phyloP scores from a whole-genome alignment of 2,888 invertebrate species.

The Odontomyia ornata region DNA sequence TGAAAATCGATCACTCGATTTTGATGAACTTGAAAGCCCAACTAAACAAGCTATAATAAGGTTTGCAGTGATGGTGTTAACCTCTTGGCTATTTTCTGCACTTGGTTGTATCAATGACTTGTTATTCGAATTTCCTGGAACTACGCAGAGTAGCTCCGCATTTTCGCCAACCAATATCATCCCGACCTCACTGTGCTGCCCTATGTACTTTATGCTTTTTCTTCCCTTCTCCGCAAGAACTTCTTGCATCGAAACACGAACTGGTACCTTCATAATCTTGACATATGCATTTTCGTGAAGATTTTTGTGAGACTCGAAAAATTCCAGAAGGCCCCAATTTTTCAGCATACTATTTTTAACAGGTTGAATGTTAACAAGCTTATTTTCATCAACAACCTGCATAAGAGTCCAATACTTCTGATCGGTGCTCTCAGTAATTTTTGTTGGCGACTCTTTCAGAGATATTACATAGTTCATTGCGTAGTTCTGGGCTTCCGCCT shows the following conservation, averaged over 20 bases:
- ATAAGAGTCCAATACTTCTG: neutral
- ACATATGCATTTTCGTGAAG: neutral
- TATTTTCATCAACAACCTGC: neutral
- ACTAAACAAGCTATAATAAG: too few species aligned
- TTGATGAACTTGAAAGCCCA: too few species aligned
- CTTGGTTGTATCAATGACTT: too few species aligned
- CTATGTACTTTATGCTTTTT: constrained; percentile 2
- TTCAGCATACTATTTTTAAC: neutral
- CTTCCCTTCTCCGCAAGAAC: neutral
- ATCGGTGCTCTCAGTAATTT: too few species aligned
- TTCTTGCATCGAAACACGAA: neutral
- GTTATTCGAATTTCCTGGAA: neutral
- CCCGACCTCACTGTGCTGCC: neutral
- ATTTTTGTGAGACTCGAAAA: neutral
- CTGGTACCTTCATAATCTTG: neutral
- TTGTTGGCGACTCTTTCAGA: neutral
- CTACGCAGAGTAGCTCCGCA: neutral
- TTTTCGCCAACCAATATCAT: neutral
- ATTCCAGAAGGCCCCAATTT: neutral
- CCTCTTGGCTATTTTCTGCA: too few species aligned
- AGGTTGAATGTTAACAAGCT: neutral
- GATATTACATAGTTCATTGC: neutral
- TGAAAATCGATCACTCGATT: too few species aligned
- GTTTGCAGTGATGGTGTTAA: too few species aligned
- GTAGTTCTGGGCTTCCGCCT: neutral